Base-by-base conservation (phyloP, 2,797 vertebrate species). In the Tapirus indicus region DNA sequence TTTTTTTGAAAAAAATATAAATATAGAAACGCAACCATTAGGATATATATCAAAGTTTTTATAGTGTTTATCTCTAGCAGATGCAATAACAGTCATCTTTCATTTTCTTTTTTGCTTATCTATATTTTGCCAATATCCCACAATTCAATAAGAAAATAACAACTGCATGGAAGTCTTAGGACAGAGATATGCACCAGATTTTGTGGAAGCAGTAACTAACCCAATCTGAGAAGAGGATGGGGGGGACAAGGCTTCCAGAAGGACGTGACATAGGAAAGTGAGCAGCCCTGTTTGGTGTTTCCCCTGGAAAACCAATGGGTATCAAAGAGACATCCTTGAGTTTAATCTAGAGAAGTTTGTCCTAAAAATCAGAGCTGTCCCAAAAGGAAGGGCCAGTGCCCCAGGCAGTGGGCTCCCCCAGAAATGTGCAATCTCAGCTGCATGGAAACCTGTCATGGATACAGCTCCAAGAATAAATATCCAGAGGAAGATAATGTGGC, bases 111-210 rank as follows among this genome's bases (percentile, higher is more conserved):
- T 86, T 79, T 82, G 49, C 68, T 64, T 84, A 35, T 16, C n/a
- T 27, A 10, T 71, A 84, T 91, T 32, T 95, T 97, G 27, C 60
- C 27, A 68, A 27, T 41, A 90, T 62, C 85, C 77, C 29, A 85
- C 23, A 90, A 27, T 60, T 54, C 38, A 62, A 25, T 44, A 64
- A 66, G n/a, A 35, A 79, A 83, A 68, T 32, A 66, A 56, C 38
- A 92, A 69, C 21, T 29, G 21, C 0, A 18, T 3, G 47, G 49
- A 56, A 38, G 25, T 82, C 12, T 35, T 32, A 66, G 47, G 66
- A 60, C 6, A 88, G 27, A 85, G 49, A 38, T 1, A 52, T 7
- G 1, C n/a, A 35, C 18, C n/a, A 27, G 60, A 41, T 58, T 52
- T 94, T 83, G 27, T 32, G 41, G 47, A 23, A 88, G 56, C 3